Evolutionary conservation across 2,888 invertebrate genomes (phyloP), one percentile per base, ranked within the genome.

Genomic region (Adela reaumurella): DNA sequence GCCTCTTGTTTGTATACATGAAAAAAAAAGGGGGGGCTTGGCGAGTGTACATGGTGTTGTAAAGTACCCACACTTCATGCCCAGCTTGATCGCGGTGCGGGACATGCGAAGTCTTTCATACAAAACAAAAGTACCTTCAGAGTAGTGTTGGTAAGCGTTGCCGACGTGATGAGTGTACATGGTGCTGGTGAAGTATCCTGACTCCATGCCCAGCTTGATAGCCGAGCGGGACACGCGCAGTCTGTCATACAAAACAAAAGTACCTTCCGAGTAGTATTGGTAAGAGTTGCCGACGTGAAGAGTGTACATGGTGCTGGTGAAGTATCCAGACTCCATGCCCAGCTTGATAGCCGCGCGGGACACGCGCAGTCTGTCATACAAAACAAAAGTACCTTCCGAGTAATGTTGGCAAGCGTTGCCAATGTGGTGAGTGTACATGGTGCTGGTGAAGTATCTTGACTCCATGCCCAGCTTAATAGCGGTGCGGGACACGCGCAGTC

Each of bases 391-490:
- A 35, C 35, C 35, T 11, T 35, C 35, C 3, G 35, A 35, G n/a
- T 35, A 35, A 11, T 35, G 35, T 8, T 35, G 35, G n/a, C 14
- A 35, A 0, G 76, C 64, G 51, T 68, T 77, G 35, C 73, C 71
- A 19, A 74, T 57, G 2, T 67, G 69, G 0, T 71, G 62, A 53
- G 67, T 63, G 68, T 77, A 64, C 58, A 71, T 47, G 56, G 67
- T 62, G 50, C 68, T 55, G 18, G 73, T 52, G 71, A 80, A 61
- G 63, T 70, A 77, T 48, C 62, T 69, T 1, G 73, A 67, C 24
- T 74, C 74, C 0, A 68, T 65, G 0, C 77, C 77, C 47, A 80
- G 54, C 54, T 80, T 79, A 0, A 69, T 55, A 0, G 74, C 69
- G 0, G 71, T 69, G 1, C 71, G 57, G 0, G 77, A 74, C 19